These are phyloP conservation scores for Diplodus puntazzo DNA, from an alignment of 2,797 vertebrate species.

Conservation along the genomic window DNA sequence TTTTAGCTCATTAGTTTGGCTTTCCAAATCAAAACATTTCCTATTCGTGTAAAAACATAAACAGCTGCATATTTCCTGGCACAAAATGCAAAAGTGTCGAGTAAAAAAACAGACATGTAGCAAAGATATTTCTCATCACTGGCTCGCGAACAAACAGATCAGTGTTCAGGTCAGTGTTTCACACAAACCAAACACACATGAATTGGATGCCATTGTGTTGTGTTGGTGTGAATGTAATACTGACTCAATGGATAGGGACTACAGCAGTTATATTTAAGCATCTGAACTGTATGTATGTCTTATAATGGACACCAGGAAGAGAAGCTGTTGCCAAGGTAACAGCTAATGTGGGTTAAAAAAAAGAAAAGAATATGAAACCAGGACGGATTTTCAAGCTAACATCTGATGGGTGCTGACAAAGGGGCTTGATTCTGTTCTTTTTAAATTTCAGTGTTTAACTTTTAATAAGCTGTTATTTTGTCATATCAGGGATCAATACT, in stretches of 20 bases:
- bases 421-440: not conserved
- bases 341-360: constrained; percentile 5
- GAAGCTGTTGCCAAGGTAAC: constrained; percentile 32
- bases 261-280: not conserved
- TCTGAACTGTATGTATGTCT: not conserved
- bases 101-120: not conserved
- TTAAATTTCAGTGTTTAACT: not conserved
- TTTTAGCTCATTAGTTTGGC: not conserved
- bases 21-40: constrained; percentile 6
- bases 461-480: not conserved
- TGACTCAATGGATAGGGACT: not conserved
- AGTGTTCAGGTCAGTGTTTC: not conserved
- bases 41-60: constrained; percentile 15
- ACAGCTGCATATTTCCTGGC: constrained; percentile 7
- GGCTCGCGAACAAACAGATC: not conserved
- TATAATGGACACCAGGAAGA: not conserved
- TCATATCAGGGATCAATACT: not conserved
- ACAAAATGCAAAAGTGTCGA: not conserved
- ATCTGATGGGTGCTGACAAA: not conserved
- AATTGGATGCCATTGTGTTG: not conserved
- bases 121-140: not conserved
- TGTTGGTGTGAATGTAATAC: not conserved
- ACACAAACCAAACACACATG: not conserved
- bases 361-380: not conserved
- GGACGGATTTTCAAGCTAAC: not conserved